Evolutionary conservation across 2,113 vertebrate species (phyloP).

Genomic region (Zapornia atra): DNA sequence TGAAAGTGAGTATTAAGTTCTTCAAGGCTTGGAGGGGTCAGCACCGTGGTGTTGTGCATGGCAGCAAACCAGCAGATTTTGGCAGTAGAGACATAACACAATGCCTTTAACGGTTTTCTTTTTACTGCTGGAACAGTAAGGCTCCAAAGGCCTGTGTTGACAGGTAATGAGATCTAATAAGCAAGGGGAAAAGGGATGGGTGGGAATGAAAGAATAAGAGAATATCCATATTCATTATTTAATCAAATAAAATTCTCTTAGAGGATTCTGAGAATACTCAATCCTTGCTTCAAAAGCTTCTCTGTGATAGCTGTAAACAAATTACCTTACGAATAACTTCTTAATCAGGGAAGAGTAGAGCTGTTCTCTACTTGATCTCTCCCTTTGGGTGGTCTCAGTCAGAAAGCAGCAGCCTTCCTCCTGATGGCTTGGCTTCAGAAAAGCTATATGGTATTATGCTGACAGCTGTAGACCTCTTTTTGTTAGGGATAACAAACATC

Average conservation of each 20-base stretch:
- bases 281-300: conserved; percentile 70
- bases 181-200: conserved; percentile 22
- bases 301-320: conserved; percentile 81
- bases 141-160: conserved; percentile 68
- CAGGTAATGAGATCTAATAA: conserved; percentile 80
- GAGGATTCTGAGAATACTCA: conserved; percentile 78
- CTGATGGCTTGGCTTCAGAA: conserved; percentile 76
- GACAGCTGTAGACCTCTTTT: conserved; percentile 86
- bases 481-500: conserved; percentile 84
- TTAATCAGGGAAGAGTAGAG: conserved; percentile 78
- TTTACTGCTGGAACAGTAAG: conserved; percentile 55
- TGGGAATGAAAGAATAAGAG: conserved; percentile 31
- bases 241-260: conserved; percentile 78
- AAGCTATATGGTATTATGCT: conserved; percentile 73
- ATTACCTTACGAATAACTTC: conserved; percentile 81
- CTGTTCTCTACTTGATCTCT: conserved; percentile 77
- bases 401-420: conserved; percentile 69
- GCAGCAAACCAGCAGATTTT: conserved; percentile 56
- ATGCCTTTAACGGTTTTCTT: conserved; percentile 58
- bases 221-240: conserved; percentile 82
- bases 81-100: conserved; percentile 39
- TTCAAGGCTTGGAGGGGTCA: conserved; percentile 16
- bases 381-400: conserved; percentile 84
- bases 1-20: conserved; percentile 55
- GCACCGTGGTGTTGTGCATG: conserved; percentile 37